Conservation (phyloP, 2,888 invertebrate genomes). For the Synanthedon andrenaeformis region DNA sequence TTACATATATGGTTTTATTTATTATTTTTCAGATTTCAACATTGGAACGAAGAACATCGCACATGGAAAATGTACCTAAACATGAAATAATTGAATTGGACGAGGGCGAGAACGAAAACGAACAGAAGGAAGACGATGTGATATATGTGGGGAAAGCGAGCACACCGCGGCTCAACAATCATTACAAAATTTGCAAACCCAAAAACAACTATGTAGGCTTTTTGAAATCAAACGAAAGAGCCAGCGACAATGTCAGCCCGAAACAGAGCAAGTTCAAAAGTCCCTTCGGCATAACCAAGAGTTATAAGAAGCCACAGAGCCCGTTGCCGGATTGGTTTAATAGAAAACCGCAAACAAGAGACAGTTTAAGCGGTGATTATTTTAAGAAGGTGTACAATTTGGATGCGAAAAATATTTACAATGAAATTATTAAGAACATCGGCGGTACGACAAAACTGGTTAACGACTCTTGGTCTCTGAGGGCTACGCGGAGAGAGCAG, state of each 20-base stretch:
- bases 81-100: constrained; percentile 45
- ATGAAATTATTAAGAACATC: constrained; percentile 60
- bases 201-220: constrained; percentile 14
- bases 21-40: constrained; percentile 35
- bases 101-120: constrained; percentile 29
- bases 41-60: constrained; percentile 34
- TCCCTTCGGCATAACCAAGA: constrained; percentile 45
- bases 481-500: constrained; percentile 40
- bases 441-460: constrained; percentile 36
- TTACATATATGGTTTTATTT: neutral
- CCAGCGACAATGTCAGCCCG: constrained; percentile 15
- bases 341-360: constrained; percentile 23
- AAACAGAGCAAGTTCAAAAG: constrained; percentile 38
- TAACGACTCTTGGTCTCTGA: constrained; percentile 43
- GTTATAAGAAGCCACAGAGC: constrained; percentile 40
- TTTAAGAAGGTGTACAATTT: constrained; percentile 66
- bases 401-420: constrained; percentile 69
- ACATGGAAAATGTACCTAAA: constrained; percentile 24
- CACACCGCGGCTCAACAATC: constrained; percentile 31
- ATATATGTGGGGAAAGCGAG: constrained; percentile 48
- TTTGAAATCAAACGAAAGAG: constrained; percentile 1
- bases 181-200: constrained; percentile 35
- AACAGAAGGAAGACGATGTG: constrained; percentile 39
- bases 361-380: constrained; percentile 39
- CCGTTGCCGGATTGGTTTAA: constrained; percentile 5